These are phyloP conservation scores for Laticauda laticaudata DNA, from an alignment of 2,113 vertebrate species.

Conservation along the genomic window DNA sequence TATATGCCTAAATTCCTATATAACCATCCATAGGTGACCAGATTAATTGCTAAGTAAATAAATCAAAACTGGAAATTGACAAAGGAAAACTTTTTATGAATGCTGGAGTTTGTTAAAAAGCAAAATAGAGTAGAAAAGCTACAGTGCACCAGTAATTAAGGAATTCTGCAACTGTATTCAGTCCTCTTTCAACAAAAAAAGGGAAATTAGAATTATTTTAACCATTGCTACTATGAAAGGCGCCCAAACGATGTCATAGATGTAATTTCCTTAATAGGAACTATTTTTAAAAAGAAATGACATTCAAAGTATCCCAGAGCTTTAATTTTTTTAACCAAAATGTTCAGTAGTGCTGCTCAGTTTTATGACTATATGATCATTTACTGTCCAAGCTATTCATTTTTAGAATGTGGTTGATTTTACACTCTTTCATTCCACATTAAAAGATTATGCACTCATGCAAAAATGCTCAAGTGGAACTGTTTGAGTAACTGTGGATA, in stretches of 20 bases:
- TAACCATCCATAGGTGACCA: neutral
- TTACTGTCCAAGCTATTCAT: constrained; percentile 3
- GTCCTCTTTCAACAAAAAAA: rapidly evolving
- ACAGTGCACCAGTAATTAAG: neutral
- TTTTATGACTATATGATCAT: neutral
- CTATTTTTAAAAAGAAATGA: constrained; percentile 16
- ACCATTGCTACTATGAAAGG: rapidly evolving
- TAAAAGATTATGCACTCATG: constrained; percentile 14
- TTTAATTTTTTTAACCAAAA: constrained; percentile 27
- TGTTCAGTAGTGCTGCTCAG: neutral
- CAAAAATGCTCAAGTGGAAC: constrained; percentile 46
- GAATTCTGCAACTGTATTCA: neutral
- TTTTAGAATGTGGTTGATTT: neutral
- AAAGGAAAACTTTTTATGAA: neutral
- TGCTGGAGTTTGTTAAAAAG: neutral
- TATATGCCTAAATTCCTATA: rapidly evolving
- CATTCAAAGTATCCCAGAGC: neutral
- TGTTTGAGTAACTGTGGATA: constrained; percentile 22
- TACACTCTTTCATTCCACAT: constrained; percentile 23
- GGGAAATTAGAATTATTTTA: neutral
- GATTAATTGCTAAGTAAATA: neutral
- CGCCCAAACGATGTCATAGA: rapidly evolving
- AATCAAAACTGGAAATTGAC: neutral
- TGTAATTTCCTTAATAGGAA: neutral
- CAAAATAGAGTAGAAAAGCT: neutral